Conservation (phyloP, 2,888 invertebrate genomes). For the Lasioglossum villosulum region DNA sequence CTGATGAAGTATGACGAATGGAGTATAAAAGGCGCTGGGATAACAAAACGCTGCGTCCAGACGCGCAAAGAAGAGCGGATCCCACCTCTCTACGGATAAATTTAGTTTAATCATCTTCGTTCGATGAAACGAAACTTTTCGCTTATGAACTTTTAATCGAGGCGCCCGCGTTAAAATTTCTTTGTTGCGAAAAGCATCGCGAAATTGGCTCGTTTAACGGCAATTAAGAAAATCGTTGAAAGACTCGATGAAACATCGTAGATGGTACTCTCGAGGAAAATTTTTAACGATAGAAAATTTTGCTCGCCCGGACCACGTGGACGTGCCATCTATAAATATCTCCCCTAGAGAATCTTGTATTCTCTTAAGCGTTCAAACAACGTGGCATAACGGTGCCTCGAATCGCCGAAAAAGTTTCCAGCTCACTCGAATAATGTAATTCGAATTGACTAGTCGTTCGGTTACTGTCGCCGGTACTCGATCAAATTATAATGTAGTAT, state of each 20-base stretch:
- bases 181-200: not conserved
- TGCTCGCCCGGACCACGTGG: slow-evolving; percentile 38
- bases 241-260: not conserved
- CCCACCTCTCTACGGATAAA: not conserved
- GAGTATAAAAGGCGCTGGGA: too few species aligned
- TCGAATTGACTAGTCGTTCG: not conserved
- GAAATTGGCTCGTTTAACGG: not conserved
- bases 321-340: slow-evolving; percentile 69
- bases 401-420: slow-evolving; percentile 29
- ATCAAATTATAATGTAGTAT: too few species aligned
- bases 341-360: slow-evolving; percentile 46
- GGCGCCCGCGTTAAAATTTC: not conserved
- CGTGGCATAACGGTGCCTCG: slow-evolving; percentile 59
- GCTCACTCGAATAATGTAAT: slow-evolving; percentile 9
- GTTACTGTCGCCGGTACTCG: not conserved
- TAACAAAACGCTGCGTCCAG: too few species aligned
- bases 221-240: not conserved
- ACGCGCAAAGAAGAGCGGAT: too few species aligned
- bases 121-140: not conserved
- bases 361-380: slow-evolving; percentile 60
- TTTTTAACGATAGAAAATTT: slow-evolving; percentile 53
- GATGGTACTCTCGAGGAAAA: not conserved
- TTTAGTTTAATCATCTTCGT: not conserved
- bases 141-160: not conserved
- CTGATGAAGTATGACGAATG: too few species aligned